Evolutionary conservation across 2,888 invertebrate genomes (phyloP).

Genomic region (Aleiodes leptofemur): DNA sequence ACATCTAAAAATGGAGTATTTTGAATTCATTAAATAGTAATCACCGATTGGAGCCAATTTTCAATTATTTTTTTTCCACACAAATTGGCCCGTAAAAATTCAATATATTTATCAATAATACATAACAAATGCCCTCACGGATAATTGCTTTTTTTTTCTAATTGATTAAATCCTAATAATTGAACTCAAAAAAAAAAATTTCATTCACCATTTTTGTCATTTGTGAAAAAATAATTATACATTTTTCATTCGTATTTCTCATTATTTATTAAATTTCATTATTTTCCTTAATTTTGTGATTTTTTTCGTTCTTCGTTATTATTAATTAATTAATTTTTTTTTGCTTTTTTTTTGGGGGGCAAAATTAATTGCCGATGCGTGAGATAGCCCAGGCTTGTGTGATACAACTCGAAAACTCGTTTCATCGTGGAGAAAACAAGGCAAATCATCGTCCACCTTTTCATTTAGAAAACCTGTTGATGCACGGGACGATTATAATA

Average conservation of each 20-base stretch:
- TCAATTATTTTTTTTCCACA: neutral
- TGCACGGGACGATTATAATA: conserved; percentile 61
- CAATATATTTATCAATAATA: conserved; percentile 17
- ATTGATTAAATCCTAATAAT: conserved; percentile 14
- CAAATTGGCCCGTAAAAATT: neutral
- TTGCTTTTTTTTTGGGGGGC: conserved; percentile 46
- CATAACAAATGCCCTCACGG: conserved; percentile 20
- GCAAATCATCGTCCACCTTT: conserved; percentile 67
- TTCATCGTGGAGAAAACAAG: conserved; percentile 68
- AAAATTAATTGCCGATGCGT: conserved; percentile 57
- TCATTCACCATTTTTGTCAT: conserved; percentile 28
- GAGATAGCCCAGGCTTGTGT: conserved; percentile 34
- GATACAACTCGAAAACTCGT: conserved; percentile 64
- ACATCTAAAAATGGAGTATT: conserved; percentile 21
- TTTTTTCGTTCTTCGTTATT: conserved; percentile 36
- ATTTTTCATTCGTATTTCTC: conserved; percentile 23
- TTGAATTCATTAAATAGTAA: conserved; percentile 8
- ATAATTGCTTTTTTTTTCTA: neutral
- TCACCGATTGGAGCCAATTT: neutral
- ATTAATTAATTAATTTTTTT: conserved; percentile 21
- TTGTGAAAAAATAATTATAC: conserved; percentile 33
- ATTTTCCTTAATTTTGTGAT: conserved; percentile 31
- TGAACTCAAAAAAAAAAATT: neutral
- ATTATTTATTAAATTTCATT: conserved; percentile 20
- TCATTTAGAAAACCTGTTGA: conserved; percentile 75